Percentiles rank a stretch among this genome's conserved stretches.
phyloP scores from a whole-genome alignment of 1,140 invertebrate genomes.

The Rhizoglyphus robini region DNA sequence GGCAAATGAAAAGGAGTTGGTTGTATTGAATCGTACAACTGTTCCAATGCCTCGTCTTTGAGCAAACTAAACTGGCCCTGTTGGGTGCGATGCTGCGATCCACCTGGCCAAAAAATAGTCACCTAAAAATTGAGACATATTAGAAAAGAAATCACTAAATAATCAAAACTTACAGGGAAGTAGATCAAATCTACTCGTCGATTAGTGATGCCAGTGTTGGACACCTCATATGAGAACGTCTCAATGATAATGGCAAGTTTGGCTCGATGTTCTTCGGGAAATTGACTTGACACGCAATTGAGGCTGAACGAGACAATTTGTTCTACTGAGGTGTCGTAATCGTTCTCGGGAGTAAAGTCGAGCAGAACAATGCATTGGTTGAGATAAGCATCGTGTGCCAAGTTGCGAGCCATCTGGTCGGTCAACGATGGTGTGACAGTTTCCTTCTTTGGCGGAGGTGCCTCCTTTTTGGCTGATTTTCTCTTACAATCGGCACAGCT shows the following conservation, averaged over 20 bases:
- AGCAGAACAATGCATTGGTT: background rate
- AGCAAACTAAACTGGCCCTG: background rate
- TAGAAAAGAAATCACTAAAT: background rate
- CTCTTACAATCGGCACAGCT: background rate
- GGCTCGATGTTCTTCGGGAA: background rate
- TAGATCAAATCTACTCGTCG: background rate
- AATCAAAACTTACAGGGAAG: background rate
- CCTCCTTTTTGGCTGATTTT: background rate
- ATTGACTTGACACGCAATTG: too few relatives aligned
- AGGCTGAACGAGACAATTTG: background rate
- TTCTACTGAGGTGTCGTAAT: background rate
- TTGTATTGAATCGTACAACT: background rate
- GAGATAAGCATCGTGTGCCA: background rate
- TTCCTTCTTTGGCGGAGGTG: background rate
- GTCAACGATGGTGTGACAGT: background rate
- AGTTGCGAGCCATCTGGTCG: background rate
- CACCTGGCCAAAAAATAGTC: background rate
- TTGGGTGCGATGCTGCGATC: background rate
- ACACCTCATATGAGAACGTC: background rate
- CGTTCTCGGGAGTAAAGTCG: background rate
- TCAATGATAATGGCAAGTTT: background rate
- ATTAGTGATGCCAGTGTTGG: background rate
- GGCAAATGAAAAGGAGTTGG: background rate
- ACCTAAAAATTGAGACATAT: background rate
- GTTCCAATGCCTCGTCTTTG: background rate